phyloP scores from a whole-genome alignment of 2,888 invertebrate genomes.

The Gasteruption jaculator region DNA sequence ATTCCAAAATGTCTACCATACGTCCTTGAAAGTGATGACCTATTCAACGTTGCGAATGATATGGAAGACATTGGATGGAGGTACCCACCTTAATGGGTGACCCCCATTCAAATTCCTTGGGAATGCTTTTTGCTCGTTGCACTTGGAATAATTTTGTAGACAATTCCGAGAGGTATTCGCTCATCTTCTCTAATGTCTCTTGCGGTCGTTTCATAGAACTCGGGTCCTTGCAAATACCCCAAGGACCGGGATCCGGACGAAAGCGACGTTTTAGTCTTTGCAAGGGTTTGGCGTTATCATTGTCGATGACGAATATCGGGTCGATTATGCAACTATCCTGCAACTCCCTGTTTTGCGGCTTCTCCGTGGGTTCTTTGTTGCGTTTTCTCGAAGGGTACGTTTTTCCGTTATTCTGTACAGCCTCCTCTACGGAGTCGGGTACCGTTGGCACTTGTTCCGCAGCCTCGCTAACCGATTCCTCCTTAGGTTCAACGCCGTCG shows the following conservation, averaged over 20 bases:
- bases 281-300: conserved; percentile 30
- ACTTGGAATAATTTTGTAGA: background rate
- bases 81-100: conserved; percentile 47
- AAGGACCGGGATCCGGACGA: conserved; percentile 22
- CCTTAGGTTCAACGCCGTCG: too few species aligned
- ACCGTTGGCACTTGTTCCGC: too few species aligned
- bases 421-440: too few species aligned
- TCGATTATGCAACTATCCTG: too few species aligned
- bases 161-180: background rate
- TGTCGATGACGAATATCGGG: too few species aligned
- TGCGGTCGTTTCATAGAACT: too few species aligned
- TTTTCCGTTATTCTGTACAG: too few species aligned
- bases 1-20: too few species aligned
- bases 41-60: conserved; percentile 29
- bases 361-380: conserved; percentile 3
- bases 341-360: conserved; percentile 15
- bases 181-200: too few species aligned
- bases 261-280: conserved; percentile 17
- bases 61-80: conserved; percentile 34
- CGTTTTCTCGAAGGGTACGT: conserved; percentile 17
- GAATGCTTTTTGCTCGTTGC: conserved; percentile 14
- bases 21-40: too few species aligned
- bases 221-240: conserved; percentile 22
- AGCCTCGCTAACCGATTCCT: background rate
- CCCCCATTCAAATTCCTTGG: conserved; percentile 36